phyloP scores from a whole-genome alignment of 2,113 vertebrate species.

The Pantherophis guttatus region DNA sequence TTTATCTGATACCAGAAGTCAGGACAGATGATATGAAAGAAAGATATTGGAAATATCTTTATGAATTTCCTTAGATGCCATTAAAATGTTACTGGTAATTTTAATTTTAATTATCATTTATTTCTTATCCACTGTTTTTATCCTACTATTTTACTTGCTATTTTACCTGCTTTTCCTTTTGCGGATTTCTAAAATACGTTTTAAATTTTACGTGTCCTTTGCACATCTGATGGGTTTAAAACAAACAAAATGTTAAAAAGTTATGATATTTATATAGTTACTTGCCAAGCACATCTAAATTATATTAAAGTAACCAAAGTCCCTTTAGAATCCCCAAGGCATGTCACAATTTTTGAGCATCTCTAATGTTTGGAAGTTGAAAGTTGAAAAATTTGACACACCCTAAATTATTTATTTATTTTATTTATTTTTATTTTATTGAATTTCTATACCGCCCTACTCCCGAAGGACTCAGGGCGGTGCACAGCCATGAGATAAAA shows the following conservation, averaged over 20 bases:
- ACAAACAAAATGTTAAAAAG: too few relatives aligned
- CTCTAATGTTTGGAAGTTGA: too few relatives aligned
- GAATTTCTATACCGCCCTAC: too few relatives aligned
- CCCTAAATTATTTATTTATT: not conserved
- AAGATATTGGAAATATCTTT: not conserved
- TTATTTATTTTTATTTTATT: too few relatives aligned
- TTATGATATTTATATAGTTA: too few relatives aligned
- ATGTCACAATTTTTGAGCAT: too few relatives aligned
- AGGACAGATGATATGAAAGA: not conserved
- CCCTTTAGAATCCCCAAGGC: too few relatives aligned
- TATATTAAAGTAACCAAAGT: too few relatives aligned
- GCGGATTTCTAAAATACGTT: not conserved
- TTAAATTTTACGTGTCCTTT: not conserved
- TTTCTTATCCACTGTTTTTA: not conserved
- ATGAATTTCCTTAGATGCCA: not conserved
- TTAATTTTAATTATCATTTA: not conserved
- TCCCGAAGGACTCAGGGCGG: too few relatives aligned
- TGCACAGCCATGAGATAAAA: too few relatives aligned
- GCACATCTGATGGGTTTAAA: not conserved
- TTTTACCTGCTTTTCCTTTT: not conserved
- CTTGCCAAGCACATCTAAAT: too few relatives aligned
- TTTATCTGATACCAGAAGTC: not conserved
- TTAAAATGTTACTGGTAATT: not conserved
- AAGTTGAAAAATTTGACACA: too few relatives aligned
- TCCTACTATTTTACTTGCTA: not conserved